Evolutionary conservation across 2,797 vertebrate genomes (phyloP), one percentile per base, ranked within the genome.

Genomic region (Myoxocephalus aenaeus): DNA sequence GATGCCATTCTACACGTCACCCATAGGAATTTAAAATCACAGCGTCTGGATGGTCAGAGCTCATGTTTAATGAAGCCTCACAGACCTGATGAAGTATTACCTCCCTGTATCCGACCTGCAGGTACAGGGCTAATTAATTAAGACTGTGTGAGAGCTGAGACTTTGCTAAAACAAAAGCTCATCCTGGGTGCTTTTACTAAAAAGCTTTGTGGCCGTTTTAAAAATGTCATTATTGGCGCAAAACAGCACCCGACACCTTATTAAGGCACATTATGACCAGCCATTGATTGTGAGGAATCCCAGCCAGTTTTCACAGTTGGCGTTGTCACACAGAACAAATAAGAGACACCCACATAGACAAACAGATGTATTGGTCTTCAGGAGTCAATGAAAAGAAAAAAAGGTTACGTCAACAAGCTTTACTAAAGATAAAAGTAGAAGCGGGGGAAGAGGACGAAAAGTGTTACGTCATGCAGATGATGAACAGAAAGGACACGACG

Each of bases 391-490:
- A 56, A 34, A 64, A 75, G 11, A 73, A 34, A 67, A 51, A 34
- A 73, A 20, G 7, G 20, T 64, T 40, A 57, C 2, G 27, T 50
- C 32, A 14, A 38, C 22, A 66, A 25, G 65, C 40, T 75, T 2
- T 74, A 50, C 46, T 20, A 67, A 71, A 67, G 14, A 64, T 44
- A 38, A 73, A 72, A 34, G 18, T 27, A 36, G 54, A 57, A 88
- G 75, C 64, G 27, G 22, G 36, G 48, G 50, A 65, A 42, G 72
- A 64, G 51, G 56, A 86, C 73, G 76, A 75, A 69, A 81, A 48
- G 54, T 14, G 51, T 65, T 18, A 56, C 57, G 44, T 29, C 69
- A 75, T 88, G 85, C 85, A 85, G 65, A 88, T 63, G 65, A 70
- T 59, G 54, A 75, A 71, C 2, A 84, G 20, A n/a, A 67, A 61